These are phyloP conservation scores for Aradophagus sp. DNA, from an alignment of 1,140 invertebrate species.

Conservation along the genomic window DNA sequence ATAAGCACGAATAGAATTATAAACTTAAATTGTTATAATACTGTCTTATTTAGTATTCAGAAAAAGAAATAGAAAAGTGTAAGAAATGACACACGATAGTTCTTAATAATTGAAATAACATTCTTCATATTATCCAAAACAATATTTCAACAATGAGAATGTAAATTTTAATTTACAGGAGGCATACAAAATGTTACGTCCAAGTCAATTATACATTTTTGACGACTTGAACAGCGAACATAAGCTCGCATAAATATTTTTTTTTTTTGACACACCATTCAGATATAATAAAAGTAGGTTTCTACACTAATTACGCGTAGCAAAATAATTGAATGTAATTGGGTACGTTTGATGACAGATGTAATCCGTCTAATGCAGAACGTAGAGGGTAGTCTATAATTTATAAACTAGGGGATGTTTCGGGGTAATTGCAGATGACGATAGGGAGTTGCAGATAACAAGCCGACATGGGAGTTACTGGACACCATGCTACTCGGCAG, in stretches of 20 bases:
- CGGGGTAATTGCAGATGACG: constrained; percentile 76
- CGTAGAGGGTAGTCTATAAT: constrained; percentile 70
- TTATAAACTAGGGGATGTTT: constrained; percentile 75
- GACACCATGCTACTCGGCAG: constrained; percentile 66
- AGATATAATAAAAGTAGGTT: constrained; percentile 39
- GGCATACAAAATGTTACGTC: too few relatives aligned
- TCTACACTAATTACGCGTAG: constrained; percentile 37
- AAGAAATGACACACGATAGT: too few relatives aligned
- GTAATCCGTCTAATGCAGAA: constrained; percentile 60
- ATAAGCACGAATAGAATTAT: too few relatives aligned
- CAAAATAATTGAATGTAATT: constrained; percentile 66
- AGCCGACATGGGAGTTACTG: constrained; percentile 74
- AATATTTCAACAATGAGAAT: too few relatives aligned
- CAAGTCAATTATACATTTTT: too few relatives aligned
- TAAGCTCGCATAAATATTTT: not conserved
- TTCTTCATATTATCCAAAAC: too few relatives aligned
- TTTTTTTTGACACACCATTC: constrained; percentile 19
- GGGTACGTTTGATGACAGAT: constrained; percentile 69
- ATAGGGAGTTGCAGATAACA: constrained; percentile 73
- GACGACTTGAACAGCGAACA: too few relatives aligned
- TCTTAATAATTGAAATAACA: too few relatives aligned
- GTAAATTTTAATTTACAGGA: too few relatives aligned
- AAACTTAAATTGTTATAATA: too few relatives aligned
- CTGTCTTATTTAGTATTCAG: too few relatives aligned
- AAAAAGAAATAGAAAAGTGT: too few relatives aligned